Conservation (phyloP, 2,888 invertebrate species). For the Thereva unica region DNA sequence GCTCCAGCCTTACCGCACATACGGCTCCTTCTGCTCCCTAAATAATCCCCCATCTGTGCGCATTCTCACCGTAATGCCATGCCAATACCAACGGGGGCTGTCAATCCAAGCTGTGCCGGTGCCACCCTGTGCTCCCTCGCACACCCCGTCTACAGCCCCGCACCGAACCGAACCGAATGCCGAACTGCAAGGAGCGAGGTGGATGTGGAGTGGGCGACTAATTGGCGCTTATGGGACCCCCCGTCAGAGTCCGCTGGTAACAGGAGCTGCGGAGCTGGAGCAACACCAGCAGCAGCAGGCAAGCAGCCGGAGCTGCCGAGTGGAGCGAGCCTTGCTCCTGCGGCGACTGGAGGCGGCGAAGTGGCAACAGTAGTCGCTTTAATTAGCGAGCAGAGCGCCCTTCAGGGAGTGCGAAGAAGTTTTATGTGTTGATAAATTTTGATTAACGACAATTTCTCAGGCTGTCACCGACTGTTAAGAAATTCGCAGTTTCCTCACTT, state of each 20-base stretch:
- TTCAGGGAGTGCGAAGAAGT: constrained; percentile 39
- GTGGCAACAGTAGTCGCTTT: constrained; percentile 34
- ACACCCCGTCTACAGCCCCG: constrained; percentile 3
- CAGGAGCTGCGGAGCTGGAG: constrained; percentile 21
- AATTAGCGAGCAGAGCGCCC: constrained; percentile 28
- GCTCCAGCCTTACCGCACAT: constrained; percentile 34
- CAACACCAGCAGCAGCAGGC: constrained; percentile 52
- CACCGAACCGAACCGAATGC: constrained; percentile 6
- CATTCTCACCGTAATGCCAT: constrained; percentile 41
- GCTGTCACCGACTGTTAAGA: constrained; percentile 41
- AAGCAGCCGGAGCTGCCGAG: constrained; percentile 56
- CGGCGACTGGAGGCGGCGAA: constrained; percentile 39
- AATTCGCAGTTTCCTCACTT: constrained; percentile 32
- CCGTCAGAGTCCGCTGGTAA: constrained; percentile 1
- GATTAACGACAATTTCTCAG: constrained; percentile 43
- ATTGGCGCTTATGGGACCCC: constrained; percentile 34
- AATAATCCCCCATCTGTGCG: constrained; percentile 41
- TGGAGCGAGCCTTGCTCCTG: constrained; percentile 56
- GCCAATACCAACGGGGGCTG: constrained; percentile 38
- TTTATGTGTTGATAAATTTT: constrained; percentile 43
- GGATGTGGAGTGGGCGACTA: constrained; percentile 32
- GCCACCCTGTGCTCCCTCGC: constrained; percentile 18
- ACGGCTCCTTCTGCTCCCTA: constrained; percentile 37
- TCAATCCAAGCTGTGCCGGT: constrained; percentile 38
- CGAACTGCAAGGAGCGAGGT: constrained; percentile 9